A percentile compares a stretch with the other conserved stretches of the same genome.
These are phyloP conservation scores for Ophion costatus DNA, from an alignment of 2,888 invertebrate species.

Conservation along the genomic window DNA sequence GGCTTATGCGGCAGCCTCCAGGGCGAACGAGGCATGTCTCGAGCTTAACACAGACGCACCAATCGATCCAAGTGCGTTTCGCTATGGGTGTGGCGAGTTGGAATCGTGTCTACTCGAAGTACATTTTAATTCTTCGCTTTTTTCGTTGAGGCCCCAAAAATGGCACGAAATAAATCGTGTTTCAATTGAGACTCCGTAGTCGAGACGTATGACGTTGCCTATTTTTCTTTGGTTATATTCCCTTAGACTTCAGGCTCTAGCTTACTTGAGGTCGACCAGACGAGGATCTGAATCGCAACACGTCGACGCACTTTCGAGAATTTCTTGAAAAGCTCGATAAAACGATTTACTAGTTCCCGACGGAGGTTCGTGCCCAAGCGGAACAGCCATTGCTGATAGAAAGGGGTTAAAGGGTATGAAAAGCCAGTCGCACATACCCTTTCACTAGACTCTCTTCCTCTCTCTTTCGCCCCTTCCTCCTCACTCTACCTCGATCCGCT, in stretches of 20 bases:
- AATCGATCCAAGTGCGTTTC: conserved; percentile 47
- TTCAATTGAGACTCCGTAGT: too few relatives aligned
- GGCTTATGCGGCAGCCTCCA: too few relatives aligned
- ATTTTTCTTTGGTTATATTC: too few relatives aligned
- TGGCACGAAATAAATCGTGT: background rate
- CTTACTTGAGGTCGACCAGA: background rate
- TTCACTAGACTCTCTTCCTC: conserved; percentile 11
- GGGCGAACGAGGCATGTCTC: too few relatives aligned
- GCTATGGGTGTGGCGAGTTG: conserved; percentile 49
- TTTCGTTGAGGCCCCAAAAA: background rate
- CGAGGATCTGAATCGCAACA: background rate
- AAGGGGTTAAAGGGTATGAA: conserved; percentile 22
- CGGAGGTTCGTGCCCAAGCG: conserved; percentile 35
- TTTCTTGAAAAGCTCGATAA: conserved; percentile 48
- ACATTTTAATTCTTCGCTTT: conserved; percentile 19
- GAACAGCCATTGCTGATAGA: conserved; percentile 32
- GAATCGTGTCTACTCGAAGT: conserved; percentile 24
- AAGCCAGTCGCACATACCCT: conserved; percentile 28
- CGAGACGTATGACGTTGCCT: too few relatives aligned
- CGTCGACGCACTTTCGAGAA: conserved; percentile 7
- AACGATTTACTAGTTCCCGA: conserved; percentile 36
- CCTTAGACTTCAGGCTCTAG: too few relatives aligned
- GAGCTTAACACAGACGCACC: background rate
- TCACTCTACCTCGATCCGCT: too few relatives aligned
- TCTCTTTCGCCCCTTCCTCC: too few relatives aligned